Evolutionary conservation across 2,888 invertebrate species (phyloP), one percentile per base, ranked within the genome.

Genomic region (Cephus sareptanus): DNA sequence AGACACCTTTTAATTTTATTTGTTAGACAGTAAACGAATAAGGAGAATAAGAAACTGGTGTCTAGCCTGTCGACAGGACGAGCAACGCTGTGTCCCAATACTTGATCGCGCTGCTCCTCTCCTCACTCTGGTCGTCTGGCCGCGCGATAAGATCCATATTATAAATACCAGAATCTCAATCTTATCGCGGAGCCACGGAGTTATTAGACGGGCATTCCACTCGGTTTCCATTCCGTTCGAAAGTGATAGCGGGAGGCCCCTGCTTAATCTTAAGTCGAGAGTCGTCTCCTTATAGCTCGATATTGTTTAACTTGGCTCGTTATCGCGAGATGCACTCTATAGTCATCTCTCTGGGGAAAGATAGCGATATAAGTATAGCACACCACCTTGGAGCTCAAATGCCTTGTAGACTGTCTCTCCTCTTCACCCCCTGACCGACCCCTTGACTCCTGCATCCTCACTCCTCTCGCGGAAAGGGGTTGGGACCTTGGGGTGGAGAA

Each of bases 301-400:
- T 91, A 91, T 91, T 91, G 91, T 91, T 91, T 90, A 91, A 91
- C 89, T 91, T 91, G 88, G 88, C 89, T 88, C 90, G 90, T 91
- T 91, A 91, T 91, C 91, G 88, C 83, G 83, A 89, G 90, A 91
- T 90, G 90, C 91, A 90, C 90, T 90, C 90, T 89, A 89, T 90
- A 90, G 88, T 86, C 89, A 87, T 88, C 88, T 89, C 89, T 89
- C 89, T 82, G 87, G 88, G 87, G 88, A 86, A 84, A 86, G 89
- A 88, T 88, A 88, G 85, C 85, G 85, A 30, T 33, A 56, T 56
- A 56, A 23, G 23, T 56, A 56, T 56, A 56, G 56, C 82, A 83
- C 85, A 80, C 79, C 79, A 87, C 88, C 88, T 88, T 88, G 84
- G 85, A 85, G 84, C 84, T 81, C 78, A 80, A 76, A 78, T 75